Evolutionary conservation across 1,140 invertebrate genomes (phyloP), one percentile per base, ranked within the genome.

Genomic region (Galleria mellonella): DNA sequence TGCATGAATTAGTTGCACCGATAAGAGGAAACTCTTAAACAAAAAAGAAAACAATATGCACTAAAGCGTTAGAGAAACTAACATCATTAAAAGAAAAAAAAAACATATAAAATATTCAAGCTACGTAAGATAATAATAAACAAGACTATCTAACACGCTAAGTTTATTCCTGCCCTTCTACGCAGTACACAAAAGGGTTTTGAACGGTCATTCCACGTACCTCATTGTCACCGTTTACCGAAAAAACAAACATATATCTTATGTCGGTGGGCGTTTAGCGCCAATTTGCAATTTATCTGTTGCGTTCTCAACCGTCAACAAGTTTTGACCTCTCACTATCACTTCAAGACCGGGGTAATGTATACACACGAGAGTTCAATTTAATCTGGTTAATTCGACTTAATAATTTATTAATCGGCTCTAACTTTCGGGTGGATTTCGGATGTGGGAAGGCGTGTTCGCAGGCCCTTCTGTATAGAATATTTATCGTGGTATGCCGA

Each of bases 401-500:
- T 14, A 35, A 35, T 35, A 35, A 35, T 35, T 32, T 35, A 35
- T 35, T 14, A 35, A n/a, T 31, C 17, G 17, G 17, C 17, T 23
- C 17, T 23, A 23, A 23, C 17, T 23, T 23, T 23, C 6, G 17
- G 17, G n/a, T n/a, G n/a, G 17, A 23, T 23, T 23, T 23, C 17
- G 17, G 17, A 23, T 23, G 17, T 23, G 17, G 17, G 17, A 23
- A 23, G 17, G 17, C 9, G 12, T 35, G 12, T 4, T 35, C 12
- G n/a, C n/a, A 23, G 32, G 2, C 32, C 32, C 11, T 35, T 35
- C 32, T 3, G 9, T n/a, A 31, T 31, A 8, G 32, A 14, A 35
- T 35, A 23, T 35, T 35, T 14, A 14, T 14, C 7, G 32, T 14
- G 12, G 14, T 23, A 23, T 14, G 12, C 12, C 12, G n/a, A 35